Conservation (phyloP, 2,888 invertebrate genomes). For the Epinotia brunnichana region DNA sequence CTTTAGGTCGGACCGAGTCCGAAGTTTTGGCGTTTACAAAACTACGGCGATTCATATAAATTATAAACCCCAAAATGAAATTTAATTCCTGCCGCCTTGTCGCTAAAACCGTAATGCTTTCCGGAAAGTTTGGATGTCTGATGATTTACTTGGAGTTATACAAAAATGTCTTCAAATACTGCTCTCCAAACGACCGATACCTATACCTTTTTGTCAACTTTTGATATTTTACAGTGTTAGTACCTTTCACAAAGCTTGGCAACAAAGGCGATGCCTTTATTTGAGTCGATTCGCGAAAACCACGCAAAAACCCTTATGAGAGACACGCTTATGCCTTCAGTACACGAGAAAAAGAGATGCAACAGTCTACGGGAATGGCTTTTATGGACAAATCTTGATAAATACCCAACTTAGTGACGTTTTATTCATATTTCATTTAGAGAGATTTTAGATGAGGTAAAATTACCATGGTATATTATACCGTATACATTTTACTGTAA, state of each 20-base stretch:
- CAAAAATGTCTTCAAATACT: constrained; percentile 16
- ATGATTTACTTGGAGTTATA: constrained; percentile 17
- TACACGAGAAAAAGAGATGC: no score
- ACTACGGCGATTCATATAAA: constrained; percentile 69
- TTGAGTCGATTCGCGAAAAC: no score
- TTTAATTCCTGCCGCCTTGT: constrained; percentile 64
- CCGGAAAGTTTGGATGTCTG: constrained; percentile 30
- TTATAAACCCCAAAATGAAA: constrained; percentile 68
- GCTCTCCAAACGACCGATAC: neutral
- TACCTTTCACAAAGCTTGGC: neutral
- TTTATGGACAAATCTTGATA: no score
- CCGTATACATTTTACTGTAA: no score
- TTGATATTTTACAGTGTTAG: neutral
- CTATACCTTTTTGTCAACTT: neutral
- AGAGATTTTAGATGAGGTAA: no score
- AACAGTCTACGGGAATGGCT: no score
- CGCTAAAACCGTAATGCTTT: constrained; percentile 47
- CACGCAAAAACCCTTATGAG: no score
- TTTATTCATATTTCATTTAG: no score
- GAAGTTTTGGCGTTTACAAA: constrained; percentile 70
- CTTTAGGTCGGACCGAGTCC: constrained; percentile 59
- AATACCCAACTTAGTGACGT: no score
- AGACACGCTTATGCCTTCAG: no score
- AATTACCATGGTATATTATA: no score
- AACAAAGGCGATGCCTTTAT: no score